Conservation (phyloP, 2,888 invertebrate species). For the Apocheima hispidaria region DNA sequence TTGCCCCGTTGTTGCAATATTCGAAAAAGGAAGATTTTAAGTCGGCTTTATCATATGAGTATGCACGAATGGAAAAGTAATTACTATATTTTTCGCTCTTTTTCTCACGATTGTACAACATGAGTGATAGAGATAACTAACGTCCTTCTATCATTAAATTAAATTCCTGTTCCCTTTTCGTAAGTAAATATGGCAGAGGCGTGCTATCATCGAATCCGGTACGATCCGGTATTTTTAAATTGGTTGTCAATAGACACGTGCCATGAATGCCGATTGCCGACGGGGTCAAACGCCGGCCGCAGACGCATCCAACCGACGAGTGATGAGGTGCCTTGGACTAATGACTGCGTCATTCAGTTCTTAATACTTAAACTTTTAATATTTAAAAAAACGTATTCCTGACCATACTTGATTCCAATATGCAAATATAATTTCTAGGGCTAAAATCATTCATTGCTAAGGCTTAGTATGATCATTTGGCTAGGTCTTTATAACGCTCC, state of each 20-base stretch:
- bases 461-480: too few relatives aligned
- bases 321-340: conserved; percentile 13
- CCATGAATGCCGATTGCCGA: neutral
- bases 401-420: too few relatives aligned
- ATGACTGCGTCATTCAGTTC: neutral
- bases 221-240: conserved; percentile 26
- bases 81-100: neutral
- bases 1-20: neutral
- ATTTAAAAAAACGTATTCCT: neutral
- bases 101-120: neutral
- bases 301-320: conserved; percentile 18
- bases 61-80: too few relatives aligned
- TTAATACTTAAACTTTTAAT: neutral
- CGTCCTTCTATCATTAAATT: neutral
- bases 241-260: conserved; percentile 13
- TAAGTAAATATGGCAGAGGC: conserved; percentile 9
- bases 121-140: neutral
- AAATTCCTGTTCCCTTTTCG: conserved; percentile 10
- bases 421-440: too few relatives aligned
- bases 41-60: too few relatives aligned
- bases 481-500: too few relatives aligned
- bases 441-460: too few relatives aligned
- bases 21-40: neutral
- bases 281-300: conserved; percentile 19
- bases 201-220: conserved; percentile 9